Percentiles rank a stretch among this genome's conserved stretches.
Evolutionary conservation across 2,113 vertebrate species (phyloP).

Genomic region (Rhinoptilus africanus): DNA sequence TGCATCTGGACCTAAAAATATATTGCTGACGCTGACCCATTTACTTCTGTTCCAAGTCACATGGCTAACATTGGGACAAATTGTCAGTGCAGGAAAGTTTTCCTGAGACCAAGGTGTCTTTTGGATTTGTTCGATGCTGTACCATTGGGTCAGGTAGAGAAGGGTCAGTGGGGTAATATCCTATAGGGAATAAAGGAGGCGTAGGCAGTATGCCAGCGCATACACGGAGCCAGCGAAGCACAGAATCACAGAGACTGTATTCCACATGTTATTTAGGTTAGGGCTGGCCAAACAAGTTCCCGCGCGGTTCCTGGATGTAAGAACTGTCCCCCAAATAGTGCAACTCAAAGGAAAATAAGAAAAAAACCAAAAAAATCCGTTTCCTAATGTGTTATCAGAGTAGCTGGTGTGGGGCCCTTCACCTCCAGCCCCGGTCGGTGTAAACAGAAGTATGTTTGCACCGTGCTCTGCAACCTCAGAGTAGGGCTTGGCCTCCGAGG

Average conservation of each 20-base stretch:
- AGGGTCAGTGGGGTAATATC: background rate
- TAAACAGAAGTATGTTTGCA: background rate
- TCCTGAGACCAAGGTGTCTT: background rate
- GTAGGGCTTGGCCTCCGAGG: background rate
- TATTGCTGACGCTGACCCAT: background rate
- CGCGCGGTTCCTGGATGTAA: background rate
- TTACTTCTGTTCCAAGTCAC: background rate
- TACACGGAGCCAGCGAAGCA: background rate
- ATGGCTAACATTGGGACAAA: background rate
- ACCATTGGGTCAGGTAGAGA: rapidly evolving
- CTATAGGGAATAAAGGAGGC: background rate
- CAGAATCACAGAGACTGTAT: no score
- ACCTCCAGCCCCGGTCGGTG: background rate
- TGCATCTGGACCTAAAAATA: background rate
- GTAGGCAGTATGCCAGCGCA: background rate
- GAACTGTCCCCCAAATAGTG: background rate
- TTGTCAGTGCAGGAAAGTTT: background rate
- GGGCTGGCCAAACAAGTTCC: background rate
- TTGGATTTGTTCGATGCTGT: background rate
- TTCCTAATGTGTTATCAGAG: background rate
- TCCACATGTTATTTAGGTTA: background rate
- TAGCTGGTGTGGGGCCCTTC: background rate
- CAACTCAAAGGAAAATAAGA: background rate
- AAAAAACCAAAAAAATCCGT: background rate
- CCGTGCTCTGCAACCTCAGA: background rate